A percentile compares a stretch with the other conserved stretches of the same genome.
These are phyloP conservation scores for Rhineura floridana DNA, from an alignment of 2,113 vertebrate genomes.

Conservation along the genomic window DNA sequence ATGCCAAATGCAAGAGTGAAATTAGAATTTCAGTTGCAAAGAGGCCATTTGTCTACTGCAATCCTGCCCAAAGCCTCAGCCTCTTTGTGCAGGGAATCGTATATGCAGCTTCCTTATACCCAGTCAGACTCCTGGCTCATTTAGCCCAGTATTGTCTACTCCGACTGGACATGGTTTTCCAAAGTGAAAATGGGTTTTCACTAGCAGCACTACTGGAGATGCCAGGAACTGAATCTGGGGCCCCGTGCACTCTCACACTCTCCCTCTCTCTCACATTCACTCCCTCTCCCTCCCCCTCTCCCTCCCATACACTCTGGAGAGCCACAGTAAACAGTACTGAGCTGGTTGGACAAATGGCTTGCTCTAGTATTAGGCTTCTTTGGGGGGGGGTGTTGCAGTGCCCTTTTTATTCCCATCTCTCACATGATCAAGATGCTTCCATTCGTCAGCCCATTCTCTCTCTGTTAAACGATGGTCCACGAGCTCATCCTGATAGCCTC, in stretches of 20 bases:
- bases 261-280: too few species aligned
- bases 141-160: too few species aligned
- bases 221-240: background rate
- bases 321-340: background rate
- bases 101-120: background rate
- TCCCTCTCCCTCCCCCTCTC: background rate
- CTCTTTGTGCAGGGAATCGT: background rate
- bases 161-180: background rate
- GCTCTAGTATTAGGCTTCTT: background rate
- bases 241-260: background rate
- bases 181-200: background rate
- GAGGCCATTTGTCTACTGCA: background rate
- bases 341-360: background rate
- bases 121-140: background rate
- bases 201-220: background rate
- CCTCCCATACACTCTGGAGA: background rate
- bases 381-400: too few species aligned
- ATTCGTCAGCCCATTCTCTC: constrained; percentile 98
- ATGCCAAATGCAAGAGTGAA: constrained; percentile 9
- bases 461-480: constrained; percentile 98
- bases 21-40: background rate
- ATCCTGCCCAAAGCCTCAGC: background rate
- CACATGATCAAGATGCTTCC: constrained; percentile 99
- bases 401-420: constrained; percentile 59
- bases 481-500: constrained; percentile 93